These are phyloP conservation scores for Boloria selene DNA, from an alignment of 2,888 invertebrate species.

Conservation along the genomic window DNA sequence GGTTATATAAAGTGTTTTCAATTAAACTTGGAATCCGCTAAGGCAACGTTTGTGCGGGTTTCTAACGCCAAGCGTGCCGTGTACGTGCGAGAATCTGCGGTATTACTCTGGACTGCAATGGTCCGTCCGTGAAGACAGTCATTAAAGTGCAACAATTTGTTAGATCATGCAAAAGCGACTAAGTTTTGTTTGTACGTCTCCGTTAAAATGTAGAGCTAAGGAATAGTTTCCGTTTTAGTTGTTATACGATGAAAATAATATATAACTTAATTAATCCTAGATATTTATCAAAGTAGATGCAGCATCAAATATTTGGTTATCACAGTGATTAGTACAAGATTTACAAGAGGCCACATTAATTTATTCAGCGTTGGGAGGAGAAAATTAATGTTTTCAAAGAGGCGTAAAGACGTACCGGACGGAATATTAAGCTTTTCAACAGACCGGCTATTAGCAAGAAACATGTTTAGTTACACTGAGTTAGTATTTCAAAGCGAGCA, in stretches of 20 bases:
- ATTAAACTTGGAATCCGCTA: conserved; percentile 73
- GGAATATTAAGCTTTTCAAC: conserved; percentile 71
- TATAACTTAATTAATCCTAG: background rate
- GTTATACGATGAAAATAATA: background rate
- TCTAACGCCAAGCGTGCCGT: conserved; percentile 53
- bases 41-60: conserved; percentile 57
- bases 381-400: conserved; percentile 69
- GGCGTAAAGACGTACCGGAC: conserved; percentile 52
- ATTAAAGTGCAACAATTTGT: conserved; percentile 72
- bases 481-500: conserved; percentile 24
- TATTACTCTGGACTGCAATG: conserved; percentile 57
- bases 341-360: conserved; percentile 50
- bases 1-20: conserved; percentile 72
- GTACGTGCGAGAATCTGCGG: conserved; percentile 64
- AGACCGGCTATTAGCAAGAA: conserved; percentile 54
- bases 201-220: background rate
- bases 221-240: background rate
- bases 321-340: conserved; percentile 14
- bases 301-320: conserved; percentile 11
- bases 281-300: background rate
- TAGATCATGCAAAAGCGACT: conserved; percentile 46
- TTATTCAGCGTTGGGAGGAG: conserved; percentile 58
- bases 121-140: conserved; percentile 51
- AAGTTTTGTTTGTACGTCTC: conserved; percentile 31
- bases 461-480: conserved; percentile 41